Conservation (phyloP, 2,888 invertebrate species). For the Euphydryas editha region DNA sequence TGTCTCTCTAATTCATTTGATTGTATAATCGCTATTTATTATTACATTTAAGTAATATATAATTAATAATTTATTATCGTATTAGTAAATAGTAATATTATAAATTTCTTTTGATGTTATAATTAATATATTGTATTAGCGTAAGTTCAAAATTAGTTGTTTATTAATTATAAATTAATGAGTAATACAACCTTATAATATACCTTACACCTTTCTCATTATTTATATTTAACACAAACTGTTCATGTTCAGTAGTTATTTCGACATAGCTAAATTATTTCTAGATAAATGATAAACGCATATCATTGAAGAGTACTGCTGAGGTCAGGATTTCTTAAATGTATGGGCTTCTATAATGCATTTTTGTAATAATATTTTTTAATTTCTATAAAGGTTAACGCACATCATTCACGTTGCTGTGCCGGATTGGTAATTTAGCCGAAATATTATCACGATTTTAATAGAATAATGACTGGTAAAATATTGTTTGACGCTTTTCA, state of each 20-base stretch:
- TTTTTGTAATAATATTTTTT: constrained; percentile 64
- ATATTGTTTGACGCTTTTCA: constrained; percentile 10
- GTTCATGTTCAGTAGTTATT: constrained; percentile 69
- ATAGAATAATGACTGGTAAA: constrained; percentile 16
- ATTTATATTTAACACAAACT: constrained; percentile 68
- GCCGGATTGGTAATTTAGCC: constrained; percentile 4
- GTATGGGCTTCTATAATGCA: constrained; percentile 71
- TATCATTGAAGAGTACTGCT: constrained; percentile 67
- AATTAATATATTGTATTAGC: constrained; percentile 77
- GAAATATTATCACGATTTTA: constrained; percentile 15
- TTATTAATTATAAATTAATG: constrained; percentile 64
- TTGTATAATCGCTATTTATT: constrained; percentile 82
- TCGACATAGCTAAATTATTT: constrained; percentile 74
- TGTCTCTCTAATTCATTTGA: constrained; percentile 79
- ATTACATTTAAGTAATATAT: constrained; percentile 81
- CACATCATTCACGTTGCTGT: constrained; percentile 29
- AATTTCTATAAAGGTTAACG: constrained; percentile 53
- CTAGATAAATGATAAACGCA: constrained; percentile 72
- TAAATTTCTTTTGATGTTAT: constrained; percentile 81
- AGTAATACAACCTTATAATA: constrained; percentile 55
- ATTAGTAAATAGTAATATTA: constrained; percentile 75
- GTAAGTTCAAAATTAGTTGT: constrained; percentile 79
- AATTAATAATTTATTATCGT: constrained; percentile 79
- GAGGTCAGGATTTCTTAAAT: constrained; percentile 64
- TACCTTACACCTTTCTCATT: constrained; percentile 56